Conservation (phyloP, 2,113 vertebrate species). For the Pygoscelis antarcticus region DNA sequence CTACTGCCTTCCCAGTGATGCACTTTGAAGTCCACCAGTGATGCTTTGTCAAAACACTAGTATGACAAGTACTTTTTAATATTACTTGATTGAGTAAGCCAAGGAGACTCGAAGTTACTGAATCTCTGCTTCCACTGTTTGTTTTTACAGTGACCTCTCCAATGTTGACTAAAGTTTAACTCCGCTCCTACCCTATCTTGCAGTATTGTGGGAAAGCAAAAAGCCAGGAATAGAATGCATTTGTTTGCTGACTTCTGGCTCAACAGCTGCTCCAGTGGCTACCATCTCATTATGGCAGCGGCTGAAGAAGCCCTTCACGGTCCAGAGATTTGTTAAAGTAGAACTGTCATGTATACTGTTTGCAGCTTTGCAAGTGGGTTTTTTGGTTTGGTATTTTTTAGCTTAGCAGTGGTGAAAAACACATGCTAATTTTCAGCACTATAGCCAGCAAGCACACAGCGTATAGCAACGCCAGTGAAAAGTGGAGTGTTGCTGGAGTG, state of each 20-base stretch:
- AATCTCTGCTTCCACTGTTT: not conserved
- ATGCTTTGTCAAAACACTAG: not conserved
- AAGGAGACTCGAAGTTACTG: not conserved
- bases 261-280: not conserved
- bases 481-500: not conserved
- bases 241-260: not conserved
- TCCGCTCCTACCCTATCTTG: not conserved
- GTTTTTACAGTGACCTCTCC: not conserved
- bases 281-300: not conserved
- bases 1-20: not conserved
- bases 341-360: not conserved
- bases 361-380: conserved; percentile 13
- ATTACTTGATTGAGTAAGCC: not conserved
- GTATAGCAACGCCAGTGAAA: not conserved
- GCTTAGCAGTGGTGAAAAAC: not conserved
- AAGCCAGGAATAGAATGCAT: not conserved
- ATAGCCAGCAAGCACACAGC: not conserved
- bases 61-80: not conserved
- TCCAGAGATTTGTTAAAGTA: not conserved
- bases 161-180: not conserved
- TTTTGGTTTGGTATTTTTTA: not conserved
- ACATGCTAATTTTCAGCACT: not conserved
- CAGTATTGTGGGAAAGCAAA: not conserved
- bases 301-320: not conserved
- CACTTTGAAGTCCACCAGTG: not conserved